Conservation (phyloP, 1,140 invertebrate species). For the Halesus radiatus region DNA sequence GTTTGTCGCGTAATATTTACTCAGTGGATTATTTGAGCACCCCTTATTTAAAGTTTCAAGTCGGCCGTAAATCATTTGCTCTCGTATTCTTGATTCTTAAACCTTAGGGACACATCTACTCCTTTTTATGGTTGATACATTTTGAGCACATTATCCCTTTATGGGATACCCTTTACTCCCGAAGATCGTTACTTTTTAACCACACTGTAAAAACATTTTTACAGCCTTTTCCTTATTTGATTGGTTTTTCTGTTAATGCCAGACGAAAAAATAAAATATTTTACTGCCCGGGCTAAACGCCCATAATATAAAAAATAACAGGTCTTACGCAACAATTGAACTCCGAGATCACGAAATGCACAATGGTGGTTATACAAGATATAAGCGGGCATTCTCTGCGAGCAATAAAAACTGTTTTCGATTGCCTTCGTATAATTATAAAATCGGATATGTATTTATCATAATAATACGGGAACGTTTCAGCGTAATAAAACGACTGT, state of each 20-base stretch:
- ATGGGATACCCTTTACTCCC: constrained; percentile 56
- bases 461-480: not conserved
- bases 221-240: constrained; percentile 56
- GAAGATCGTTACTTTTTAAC: constrained; percentile 57
- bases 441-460: constrained; percentile 19
- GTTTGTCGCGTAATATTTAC: too few relatives aligned
- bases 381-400: not conserved
- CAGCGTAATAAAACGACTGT: constrained; percentile 25
- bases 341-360: not conserved
- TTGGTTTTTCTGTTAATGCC: constrained; percentile 53
- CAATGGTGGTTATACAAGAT: not conserved
- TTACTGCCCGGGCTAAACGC: constrained; percentile 28
- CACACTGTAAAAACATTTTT: constrained; percentile 58
- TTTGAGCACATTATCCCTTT: constrained; percentile 56
- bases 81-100: constrained; percentile 56
- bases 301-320: constrained; percentile 29
- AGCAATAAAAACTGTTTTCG: not conserved
- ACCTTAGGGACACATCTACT: constrained; percentile 49
- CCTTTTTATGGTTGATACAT: constrained; percentile 57
- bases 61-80: constrained; percentile 55
- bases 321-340: constrained; percentile 18
- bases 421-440: constrained; percentile 24
- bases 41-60: constrained; percentile 38
- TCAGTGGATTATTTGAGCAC: constrained; percentile 16
- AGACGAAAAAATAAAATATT: constrained; percentile 41